Evolutionary conservation across 2,888 invertebrate genomes (phyloP).

Genomic region (Drosophila formosana): DNA sequence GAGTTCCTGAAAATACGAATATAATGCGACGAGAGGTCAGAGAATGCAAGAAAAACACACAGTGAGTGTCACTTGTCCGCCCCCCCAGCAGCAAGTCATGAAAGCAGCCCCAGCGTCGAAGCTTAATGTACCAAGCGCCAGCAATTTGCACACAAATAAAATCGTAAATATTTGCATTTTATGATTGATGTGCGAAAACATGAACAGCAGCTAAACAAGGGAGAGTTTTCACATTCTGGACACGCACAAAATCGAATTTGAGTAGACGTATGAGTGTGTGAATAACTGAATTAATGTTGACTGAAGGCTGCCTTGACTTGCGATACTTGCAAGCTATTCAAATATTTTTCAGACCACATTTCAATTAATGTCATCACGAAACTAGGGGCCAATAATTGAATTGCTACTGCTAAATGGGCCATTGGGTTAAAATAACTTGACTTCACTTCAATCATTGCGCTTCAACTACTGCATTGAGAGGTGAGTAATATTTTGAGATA

Average conservation of each 20-base stretch:
- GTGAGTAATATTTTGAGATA: not conserved
- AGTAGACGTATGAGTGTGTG: constrained; percentile 11
- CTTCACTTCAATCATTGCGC: not conserved
- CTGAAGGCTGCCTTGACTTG: not conserved
- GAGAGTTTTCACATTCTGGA: constrained; percentile 45
- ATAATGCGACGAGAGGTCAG: constrained; percentile 2
- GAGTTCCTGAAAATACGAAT: constrained; percentile 76
- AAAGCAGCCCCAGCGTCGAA: constrained; percentile 11
- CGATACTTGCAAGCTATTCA: not conserved
- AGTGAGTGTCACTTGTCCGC: constrained; percentile 5
- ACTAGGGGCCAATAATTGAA: constrained; percentile 1
- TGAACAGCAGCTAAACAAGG: constrained; percentile 44
- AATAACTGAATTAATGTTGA: constrained; percentile 24
- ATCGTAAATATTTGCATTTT: constrained; percentile 81
- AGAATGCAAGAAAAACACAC: not conserved
- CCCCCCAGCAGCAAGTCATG: constrained; percentile 1
- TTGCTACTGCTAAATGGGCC: not conserved
- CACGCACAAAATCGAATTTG: constrained; percentile 52
- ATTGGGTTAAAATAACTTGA: not conserved
- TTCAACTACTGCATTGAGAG: not conserved
- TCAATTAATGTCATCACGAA: constrained; percentile 2
- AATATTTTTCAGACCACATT: not conserved
- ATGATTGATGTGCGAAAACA: constrained; percentile 76
- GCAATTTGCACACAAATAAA: constrained; percentile 72
- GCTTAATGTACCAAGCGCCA: constrained; percentile 45